These are phyloP conservation scores for Orchesella flavescens DNA, from an alignment of 2,888 invertebrate genomes.

Conservation along the genomic window DNA sequence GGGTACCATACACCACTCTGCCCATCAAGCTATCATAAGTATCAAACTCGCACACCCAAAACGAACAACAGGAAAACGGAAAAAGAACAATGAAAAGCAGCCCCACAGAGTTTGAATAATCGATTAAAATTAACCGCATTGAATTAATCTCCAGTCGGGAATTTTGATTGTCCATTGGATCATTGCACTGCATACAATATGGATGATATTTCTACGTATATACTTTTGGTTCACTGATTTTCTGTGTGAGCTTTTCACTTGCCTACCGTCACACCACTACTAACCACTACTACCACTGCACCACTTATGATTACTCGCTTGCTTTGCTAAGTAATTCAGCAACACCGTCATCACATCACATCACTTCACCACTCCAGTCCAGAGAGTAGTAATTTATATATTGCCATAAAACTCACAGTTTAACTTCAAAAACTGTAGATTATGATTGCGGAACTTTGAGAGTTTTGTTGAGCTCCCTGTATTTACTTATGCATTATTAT, in stretches of 20 bases:
- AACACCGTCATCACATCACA: too few species aligned
- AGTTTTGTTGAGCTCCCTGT: too few species aligned
- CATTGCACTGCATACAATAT: neutral
- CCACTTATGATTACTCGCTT: too few species aligned
- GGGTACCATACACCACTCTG: neutral
- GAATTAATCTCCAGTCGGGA: slow-evolving; percentile 66
- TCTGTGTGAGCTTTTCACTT: too few species aligned
- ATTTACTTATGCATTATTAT: too few species aligned
- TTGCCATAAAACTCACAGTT: neutral
- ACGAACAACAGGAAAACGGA: neutral
- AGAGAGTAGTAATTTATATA: neutral
- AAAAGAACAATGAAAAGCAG: slow-evolving; percentile 10
- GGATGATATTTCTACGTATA: neutral
- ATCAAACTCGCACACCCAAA: neutral
- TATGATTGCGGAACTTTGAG: neutral
- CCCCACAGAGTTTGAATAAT: slow-evolving; percentile 66
- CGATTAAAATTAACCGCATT: slow-evolving; percentile 70
- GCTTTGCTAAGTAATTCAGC: too few species aligned
- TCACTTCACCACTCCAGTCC: too few species aligned
- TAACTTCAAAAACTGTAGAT: neutral
- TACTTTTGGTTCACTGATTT: too few species aligned
- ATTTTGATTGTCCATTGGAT: slow-evolving; percentile 1
- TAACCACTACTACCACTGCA: too few species aligned
- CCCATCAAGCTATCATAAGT: neutral
- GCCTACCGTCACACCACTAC: too few species aligned